A percentile compares a stretch with the other conserved stretches of the same genome.
These are phyloP conservation scores for Vulpes vulpes DNA, from an alignment of 2,113 vertebrate genomes.

Conservation along the genomic window DNA sequence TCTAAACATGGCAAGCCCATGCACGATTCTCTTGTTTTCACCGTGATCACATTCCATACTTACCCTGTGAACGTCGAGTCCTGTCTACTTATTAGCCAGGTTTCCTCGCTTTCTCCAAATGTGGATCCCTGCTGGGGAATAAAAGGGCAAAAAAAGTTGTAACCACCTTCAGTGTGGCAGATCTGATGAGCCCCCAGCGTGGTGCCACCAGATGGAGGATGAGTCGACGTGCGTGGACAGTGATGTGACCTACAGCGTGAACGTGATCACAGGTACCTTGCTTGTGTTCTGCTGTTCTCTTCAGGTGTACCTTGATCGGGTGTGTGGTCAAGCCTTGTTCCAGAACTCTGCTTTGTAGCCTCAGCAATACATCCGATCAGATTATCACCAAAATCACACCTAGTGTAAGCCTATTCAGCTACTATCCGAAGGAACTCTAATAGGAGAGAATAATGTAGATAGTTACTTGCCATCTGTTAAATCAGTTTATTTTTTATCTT, in stretches of 20 bases:
- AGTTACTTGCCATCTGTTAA: not conserved
- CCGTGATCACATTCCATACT: not conserved
- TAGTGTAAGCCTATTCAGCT: not conserved
- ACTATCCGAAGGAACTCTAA: not conserved
- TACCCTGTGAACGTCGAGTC: not conserved
- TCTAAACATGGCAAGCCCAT: not conserved
- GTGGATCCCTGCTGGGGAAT: not conserved
- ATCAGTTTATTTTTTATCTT: not conserved
- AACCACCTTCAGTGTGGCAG: not conserved
- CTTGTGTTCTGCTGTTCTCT: not conserved
- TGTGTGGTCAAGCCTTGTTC: not conserved
- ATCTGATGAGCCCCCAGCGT: not conserved
- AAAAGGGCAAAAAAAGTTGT: not conserved
- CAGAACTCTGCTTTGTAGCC: not conserved
- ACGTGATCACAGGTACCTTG: not conserved
- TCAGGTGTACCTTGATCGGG: not conserved
- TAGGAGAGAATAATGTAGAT: not conserved
- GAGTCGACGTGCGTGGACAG: not conserved
- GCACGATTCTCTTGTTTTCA: not conserved
- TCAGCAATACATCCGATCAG: not conserved
- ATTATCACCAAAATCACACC: not conserved
- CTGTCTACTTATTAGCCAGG: not conserved
- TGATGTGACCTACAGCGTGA: not conserved
- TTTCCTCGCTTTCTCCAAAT: not conserved
- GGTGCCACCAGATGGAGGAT: rapidly evolving